phyloP scores from a whole-genome alignment of 2,797 vertebrate species.

The Tapera naevia region DNA sequence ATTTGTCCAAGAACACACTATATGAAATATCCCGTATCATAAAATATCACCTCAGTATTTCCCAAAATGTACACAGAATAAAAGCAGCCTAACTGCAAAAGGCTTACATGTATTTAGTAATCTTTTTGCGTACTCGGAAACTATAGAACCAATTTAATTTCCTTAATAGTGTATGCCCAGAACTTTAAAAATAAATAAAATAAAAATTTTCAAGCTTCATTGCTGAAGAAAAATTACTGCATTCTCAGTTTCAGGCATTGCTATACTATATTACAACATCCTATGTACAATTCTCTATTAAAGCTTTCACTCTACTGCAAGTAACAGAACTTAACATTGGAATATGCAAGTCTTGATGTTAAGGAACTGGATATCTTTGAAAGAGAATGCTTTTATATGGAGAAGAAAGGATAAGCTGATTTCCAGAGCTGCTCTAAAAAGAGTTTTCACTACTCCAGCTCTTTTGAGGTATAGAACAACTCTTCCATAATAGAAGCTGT shows the following conservation, averaged over 20 bases:
- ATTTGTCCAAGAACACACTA: constrained; percentile 19
- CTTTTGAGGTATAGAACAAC: background rate
- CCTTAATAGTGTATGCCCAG: background rate
- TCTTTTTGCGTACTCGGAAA: background rate
- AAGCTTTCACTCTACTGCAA: background rate
- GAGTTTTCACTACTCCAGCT: background rate
- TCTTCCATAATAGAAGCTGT: background rate
- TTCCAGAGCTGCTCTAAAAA: background rate
- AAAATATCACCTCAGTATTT: background rate
- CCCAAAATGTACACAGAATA: background rate
- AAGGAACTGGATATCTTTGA: background rate
- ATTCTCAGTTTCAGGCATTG: background rate
- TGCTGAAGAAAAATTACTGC: background rate
- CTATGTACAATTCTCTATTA: background rate
- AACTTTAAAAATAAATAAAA: background rate
- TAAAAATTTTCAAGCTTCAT: background rate
- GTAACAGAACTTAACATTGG: background rate
- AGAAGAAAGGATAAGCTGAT: background rate
- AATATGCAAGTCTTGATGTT: background rate
- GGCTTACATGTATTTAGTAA: background rate
- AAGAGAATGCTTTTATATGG: background rate
- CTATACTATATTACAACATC: background rate
- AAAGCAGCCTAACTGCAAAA: background rate
- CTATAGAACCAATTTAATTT: background rate
- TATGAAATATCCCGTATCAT: background rate